Evolutionary conservation across 2,888 invertebrate genomes (phyloP), one percentile per base, ranked within the genome.

Genomic region (Pasiphila rectangulata): DNA sequence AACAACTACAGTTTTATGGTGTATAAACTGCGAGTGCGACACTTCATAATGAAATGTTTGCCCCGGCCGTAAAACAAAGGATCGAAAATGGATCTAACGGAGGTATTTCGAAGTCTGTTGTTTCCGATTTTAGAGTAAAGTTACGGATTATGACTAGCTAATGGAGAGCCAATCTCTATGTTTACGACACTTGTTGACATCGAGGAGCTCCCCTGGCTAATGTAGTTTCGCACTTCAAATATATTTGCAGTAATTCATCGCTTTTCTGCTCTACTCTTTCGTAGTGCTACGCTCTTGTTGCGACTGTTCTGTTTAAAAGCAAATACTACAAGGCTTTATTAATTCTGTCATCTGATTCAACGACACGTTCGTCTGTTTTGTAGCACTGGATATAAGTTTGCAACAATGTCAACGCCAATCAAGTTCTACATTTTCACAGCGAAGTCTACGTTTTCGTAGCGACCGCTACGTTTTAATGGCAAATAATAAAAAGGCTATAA

Each of bases 1-100:
- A 56, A 53, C 51, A 52, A 52, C 46, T 52, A 45, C 38, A 23
- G 46, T 42, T 59, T 59, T 59, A 59, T 47, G 49, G 41, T 40
- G 21, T 41, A 53, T 56, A 50, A 54, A 56, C 51, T 50, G 51
- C 53, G 16, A 32, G 49, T 54, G 48, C 19, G 27, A 40, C 53
- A 56, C 53, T 56, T 47, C 51, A 36, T 51, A 49, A 36, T 25
- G 49, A 47, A 47, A 48, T 45, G 43, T 40, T 24, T 32, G 30
- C 36, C 36, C 46, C 39, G 27, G 44, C 30, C 41, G 38, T 59
- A 57, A 57, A 57, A 57, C 40, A 45, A 32, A 35, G 46, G 47
- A 48, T 50, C 34, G 39, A 29, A 46, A 40, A 36, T 35, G 15
- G 9, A 24, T 40, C 15, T 29, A 19, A 19, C 13, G 10, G 29